Evolutionary conservation across 2,888 invertebrate genomes (phyloP), one percentile per base, ranked within the genome.

Genomic region (Pandemis corylana): DNA sequence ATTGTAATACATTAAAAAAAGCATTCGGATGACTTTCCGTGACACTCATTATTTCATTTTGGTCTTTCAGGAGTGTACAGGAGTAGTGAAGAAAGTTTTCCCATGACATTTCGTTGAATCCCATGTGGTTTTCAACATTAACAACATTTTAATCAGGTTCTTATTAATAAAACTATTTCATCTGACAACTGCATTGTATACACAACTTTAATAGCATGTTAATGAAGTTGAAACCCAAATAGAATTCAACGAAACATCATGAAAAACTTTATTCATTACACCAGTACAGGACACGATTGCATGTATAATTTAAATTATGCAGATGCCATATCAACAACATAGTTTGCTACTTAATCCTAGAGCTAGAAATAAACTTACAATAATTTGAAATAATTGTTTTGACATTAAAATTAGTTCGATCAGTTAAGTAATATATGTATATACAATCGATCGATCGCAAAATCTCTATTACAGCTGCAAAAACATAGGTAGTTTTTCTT

Each of bases 1-100:
- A 80, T 75, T 80, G 81, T 81, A 78, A 77, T 78, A 80, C 79
- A 82, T 78, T 75, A 77, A 80, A 36, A 78, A 79, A 75, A 75
- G 36, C 66, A 70, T 69, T 59, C 66, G 53, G 67, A 53, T 56
- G 41, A 71, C 44, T 46, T 12, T 9, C 28, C 59, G 28, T 6
- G 59, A 59, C 59, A 28, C 56, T 7, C 9, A 53, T 61, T 61
- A 61, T 61, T 61, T 61, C 61, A 61, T 63, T 63, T 7, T 63
- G 41, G 44, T 63, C 72, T 61, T n/a, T 7, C 20, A 28, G 2
- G 68, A 44, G 36, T 46, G 51, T 51, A 20, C 10, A 36, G 28
- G 28, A 36, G 28, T 36, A 36, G 28, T 36, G 28, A 36, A 36
- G 0, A 36, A 36, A 36, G 28, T 2, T 36, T 20, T 0, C 20